Evolutionary conservation across 2,797 vertebrate genomes (phyloP).

Genomic region (Arrhamphus sclerolepis): DNA sequence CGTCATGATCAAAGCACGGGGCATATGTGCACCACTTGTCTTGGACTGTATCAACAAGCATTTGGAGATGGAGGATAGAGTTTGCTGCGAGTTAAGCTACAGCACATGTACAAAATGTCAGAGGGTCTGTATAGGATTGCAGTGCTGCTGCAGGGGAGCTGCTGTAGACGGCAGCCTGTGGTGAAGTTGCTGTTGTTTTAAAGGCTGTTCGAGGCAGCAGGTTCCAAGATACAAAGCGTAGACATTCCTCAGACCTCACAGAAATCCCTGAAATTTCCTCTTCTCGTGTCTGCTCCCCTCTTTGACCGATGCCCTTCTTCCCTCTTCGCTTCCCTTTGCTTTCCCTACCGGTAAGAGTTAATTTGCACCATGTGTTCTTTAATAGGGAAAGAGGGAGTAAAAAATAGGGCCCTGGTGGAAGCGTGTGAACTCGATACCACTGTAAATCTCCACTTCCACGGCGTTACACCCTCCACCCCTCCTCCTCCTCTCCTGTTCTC

Average conservation of each 20-base stretch:
- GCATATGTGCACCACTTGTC: conserved; percentile 59
- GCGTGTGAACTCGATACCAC: conserved; percentile 80
- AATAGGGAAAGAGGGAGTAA: conserved; percentile 49
- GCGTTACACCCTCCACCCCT: conserved; percentile 39
- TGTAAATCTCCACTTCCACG: conserved; percentile 80
- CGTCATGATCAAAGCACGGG: conserved; percentile 51
- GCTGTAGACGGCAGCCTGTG: conserved; percentile 48
- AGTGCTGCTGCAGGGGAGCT: conserved; percentile 49
- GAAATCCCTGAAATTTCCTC: conserved; percentile 68
- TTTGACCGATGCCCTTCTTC: conserved; percentile 54
- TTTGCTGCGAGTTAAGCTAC: conserved; percentile 43
- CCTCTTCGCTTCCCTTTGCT: conserved; percentile 50
- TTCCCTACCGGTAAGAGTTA: conserved; percentile 69
- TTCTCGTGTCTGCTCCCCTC: conserved; percentile 52
- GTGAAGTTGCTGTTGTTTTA: conserved; percentile 63
- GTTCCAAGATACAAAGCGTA: conserved; percentile 54
- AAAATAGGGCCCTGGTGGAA: conserved; percentile 54
- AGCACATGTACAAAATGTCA: conserved; percentile 60
- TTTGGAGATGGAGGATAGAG: conserved; percentile 45
- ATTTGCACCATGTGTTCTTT: conserved; percentile 83
- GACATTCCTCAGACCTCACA: conserved; percentile 71
- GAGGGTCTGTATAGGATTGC: conserved; percentile 33
- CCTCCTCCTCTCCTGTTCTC: conserved; percentile 49
- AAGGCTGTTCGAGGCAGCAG: conserved; percentile 44
- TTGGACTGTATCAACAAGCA: conserved; percentile 58